phyloP scores from a whole-genome alignment of 2,888 invertebrate species.

The Drosophila paracracens region DNA sequence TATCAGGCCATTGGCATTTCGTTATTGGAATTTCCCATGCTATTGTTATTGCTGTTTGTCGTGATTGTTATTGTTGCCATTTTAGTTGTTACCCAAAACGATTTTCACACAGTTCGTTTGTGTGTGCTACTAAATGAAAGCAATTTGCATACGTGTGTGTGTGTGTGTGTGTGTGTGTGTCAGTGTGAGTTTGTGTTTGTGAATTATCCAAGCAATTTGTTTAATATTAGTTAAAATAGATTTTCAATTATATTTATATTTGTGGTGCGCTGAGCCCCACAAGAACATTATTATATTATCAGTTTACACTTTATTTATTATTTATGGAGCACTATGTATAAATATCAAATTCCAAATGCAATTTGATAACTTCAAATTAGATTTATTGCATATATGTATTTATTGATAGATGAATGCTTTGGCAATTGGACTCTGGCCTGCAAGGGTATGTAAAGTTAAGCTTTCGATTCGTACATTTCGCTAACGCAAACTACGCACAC shows the following conservation, averaged over 20 bases:
- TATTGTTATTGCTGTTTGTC: constrained; percentile 13
- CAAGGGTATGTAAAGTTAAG: background rate
- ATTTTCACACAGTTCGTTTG: constrained; percentile 26
- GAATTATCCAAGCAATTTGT: constrained; percentile 70
- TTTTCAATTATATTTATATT: constrained; percentile 43
- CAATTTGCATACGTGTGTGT: constrained; percentile 5
- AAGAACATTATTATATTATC: constrained; percentile 26
- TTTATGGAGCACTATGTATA: background rate
- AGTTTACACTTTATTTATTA: constrained; percentile 7
- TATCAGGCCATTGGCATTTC: constrained; percentile 12
- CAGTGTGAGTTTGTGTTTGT: constrained; percentile 3
- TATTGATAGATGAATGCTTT: background rate
- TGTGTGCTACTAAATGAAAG: constrained; percentile 27
- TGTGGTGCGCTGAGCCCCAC: background rate
- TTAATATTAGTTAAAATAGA: constrained; percentile 71
- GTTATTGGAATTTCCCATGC: background rate
- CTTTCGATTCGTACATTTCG: constrained; percentile 47
- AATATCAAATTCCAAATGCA: background rate
- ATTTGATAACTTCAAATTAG: background rate
- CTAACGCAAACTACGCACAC: constrained; percentile 38
- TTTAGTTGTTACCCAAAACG: constrained; percentile 17
- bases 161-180: background rate
- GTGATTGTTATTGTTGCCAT: constrained; percentile 38
- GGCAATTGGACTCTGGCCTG: background rate
- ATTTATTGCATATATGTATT: background rate